Conservation (phyloP, 2,797 vertebrate genomes). For the Sorex maritimensis region DNA sequence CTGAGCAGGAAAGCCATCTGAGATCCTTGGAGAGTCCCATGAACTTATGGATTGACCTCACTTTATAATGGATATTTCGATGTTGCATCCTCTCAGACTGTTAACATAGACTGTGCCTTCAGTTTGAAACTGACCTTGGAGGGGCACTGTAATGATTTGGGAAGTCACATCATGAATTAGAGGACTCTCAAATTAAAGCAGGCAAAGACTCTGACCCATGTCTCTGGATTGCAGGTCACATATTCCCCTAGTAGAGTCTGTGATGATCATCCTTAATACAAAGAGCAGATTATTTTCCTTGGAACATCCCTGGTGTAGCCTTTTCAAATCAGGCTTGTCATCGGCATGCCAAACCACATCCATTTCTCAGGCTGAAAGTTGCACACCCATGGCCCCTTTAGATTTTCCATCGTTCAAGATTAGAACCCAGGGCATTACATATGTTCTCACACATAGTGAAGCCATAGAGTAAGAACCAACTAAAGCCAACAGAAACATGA, state of each 20-base stretch:
- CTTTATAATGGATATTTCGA: slow-evolving; percentile 39
- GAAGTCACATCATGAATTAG: neutral
- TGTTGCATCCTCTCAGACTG: neutral
- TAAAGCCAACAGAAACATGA: slow-evolving; percentile 69
- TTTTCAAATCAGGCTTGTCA: slow-evolving; percentile 63
- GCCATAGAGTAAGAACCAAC: slow-evolving; percentile 19
- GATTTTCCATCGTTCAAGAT: slow-evolving; percentile 67
- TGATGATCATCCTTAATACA: neutral
- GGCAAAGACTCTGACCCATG: neutral
- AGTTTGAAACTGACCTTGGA: slow-evolving; percentile 14
- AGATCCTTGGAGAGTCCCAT: slow-evolving; percentile 5
- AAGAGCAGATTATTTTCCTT: slow-evolving; percentile 54
- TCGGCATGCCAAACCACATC: slow-evolving; percentile 33
- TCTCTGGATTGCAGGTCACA: neutral
- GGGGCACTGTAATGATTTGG: neutral
- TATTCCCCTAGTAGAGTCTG: neutral
- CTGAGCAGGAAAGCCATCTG: neutral
- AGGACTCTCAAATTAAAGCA: neutral
- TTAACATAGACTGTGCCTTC: slow-evolving; percentile 1
- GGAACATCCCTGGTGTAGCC: neutral
- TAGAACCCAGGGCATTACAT: slow-evolving; percentile 64
- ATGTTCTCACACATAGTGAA: slow-evolving; percentile 71
- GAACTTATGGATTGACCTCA: neutral
- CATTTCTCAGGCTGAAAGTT: slow-evolving; percentile 56
- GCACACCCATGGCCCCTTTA: neutral